These are phyloP conservation scores for Dysmachus trigonus DNA, from an alignment of 2,888 invertebrate species.

Conservation along the genomic window DNA sequence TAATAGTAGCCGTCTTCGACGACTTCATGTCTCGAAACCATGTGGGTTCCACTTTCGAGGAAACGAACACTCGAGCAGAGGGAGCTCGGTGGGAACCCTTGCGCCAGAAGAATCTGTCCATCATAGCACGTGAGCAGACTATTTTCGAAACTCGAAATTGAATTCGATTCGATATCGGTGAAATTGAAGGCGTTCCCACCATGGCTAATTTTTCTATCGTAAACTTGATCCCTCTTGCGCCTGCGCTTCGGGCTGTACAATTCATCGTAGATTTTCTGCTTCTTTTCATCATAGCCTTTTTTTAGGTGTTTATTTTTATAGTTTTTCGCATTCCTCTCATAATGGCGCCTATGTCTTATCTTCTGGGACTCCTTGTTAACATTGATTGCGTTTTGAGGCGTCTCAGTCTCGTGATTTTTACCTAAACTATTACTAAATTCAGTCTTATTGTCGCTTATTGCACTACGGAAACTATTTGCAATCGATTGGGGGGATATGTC, in stretches of 20 bases:
- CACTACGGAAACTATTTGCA: neutral
- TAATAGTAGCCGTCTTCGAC: slow-evolving; percentile 84
- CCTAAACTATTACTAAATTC: slow-evolving; percentile 45
- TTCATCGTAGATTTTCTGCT: neutral
- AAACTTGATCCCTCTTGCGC: slow-evolving; percentile 64
- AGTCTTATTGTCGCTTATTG: slow-evolving; percentile 42
- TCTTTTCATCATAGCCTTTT: slow-evolving; percentile 52
- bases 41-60: slow-evolving; percentile 72
- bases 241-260: slow-evolving; percentile 46
- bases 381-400: slow-evolving; percentile 2
- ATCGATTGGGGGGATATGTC: neutral
- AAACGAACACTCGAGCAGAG: slow-evolving; percentile 76
- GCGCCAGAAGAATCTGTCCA: slow-evolving; percentile 77
- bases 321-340: slow-evolving; percentile 27
- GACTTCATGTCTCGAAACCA: slow-evolving; percentile 76
- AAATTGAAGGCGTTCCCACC: slow-evolving; percentile 76
- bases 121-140: slow-evolving; percentile 79
- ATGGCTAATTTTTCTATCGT: slow-evolving; percentile 79
- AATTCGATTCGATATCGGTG: slow-evolving; percentile 70
- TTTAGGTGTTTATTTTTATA: slow-evolving; percentile 56
- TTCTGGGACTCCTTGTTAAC: neutral
- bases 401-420: slow-evolving; percentile 51
- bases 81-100: slow-evolving; percentile 75
- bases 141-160: slow-evolving; percentile 85
- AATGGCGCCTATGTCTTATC: slow-evolving; percentile 42